A percentile compares a stretch with the other conserved stretches of the same genome.
phyloP scores from a whole-genome alignment of 2,113 vertebrate species.

The Eubucco bourcierii region DNA sequence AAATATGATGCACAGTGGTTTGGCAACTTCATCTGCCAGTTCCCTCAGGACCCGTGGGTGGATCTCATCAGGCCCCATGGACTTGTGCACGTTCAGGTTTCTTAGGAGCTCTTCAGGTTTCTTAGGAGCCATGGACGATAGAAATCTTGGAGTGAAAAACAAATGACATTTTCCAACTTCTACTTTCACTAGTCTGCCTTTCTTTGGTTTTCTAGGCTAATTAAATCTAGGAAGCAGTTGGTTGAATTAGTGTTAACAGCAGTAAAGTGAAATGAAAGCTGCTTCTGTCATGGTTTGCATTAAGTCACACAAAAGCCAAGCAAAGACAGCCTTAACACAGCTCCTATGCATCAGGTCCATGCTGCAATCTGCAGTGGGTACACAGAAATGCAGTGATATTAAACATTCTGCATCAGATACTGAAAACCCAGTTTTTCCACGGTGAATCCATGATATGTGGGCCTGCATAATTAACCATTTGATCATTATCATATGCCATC shows the following conservation, averaged over 20 bases:
- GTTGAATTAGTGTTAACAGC: neutral
- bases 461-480: neutral
- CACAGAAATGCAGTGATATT: neutral
- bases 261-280: neutral
- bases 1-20: too few relatives aligned
- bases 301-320: neutral
- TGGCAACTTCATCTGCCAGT: too few relatives aligned
- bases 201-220: neutral
- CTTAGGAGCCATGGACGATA: neutral
- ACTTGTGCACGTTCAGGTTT: too few relatives aligned
- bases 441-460: neutral
- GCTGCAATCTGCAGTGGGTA: too few relatives aligned
- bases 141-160: neutral
- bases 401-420: too few relatives aligned
- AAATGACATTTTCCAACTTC: neutral
- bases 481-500: neutral
- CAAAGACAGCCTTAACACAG: neutral
- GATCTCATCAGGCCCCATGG: too few relatives aligned
- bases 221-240: neutral
- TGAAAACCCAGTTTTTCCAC: neutral
- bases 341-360: neutral
- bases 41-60: too few relatives aligned
- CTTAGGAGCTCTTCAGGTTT: too few relatives aligned
- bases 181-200: neutral
- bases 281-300: neutral